Conservation (phyloP, 2,888 invertebrate genomes). For the Hololepta plana region DNA sequence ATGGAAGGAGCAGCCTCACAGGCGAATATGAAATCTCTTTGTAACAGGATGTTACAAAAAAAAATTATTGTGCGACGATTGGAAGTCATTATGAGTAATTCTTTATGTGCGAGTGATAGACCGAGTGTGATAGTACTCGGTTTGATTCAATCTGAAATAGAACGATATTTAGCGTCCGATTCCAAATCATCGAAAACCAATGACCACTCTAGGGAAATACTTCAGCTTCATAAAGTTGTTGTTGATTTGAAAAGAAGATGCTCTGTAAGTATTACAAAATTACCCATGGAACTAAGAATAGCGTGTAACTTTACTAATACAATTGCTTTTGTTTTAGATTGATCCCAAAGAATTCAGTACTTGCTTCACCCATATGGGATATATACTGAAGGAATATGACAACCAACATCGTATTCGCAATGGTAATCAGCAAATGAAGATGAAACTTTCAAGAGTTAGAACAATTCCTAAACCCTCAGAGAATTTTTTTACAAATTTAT, state of each 20-base stretch:
- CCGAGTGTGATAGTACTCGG: constrained; percentile 63
- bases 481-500: constrained; percentile 13
- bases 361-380: too few species aligned
- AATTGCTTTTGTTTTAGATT: too few species aligned
- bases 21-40: constrained; percentile 33
- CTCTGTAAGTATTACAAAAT: too few species aligned
- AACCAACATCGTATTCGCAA: too few species aligned
- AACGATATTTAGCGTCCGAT: constrained; percentile 20
- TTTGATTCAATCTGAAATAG: constrained; percentile 54
- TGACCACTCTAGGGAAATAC: constrained; percentile 26
- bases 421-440: too few species aligned
- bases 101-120: constrained; percentile 52
- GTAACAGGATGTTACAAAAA: constrained; percentile 35
- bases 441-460: constrained; percentile 1
- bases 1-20: constrained; percentile 36
- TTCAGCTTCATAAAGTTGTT: constrained; percentile 26
- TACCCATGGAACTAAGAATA: too few species aligned
- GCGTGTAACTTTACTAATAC: too few species aligned
- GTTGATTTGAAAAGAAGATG: too few species aligned
- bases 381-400: too few species aligned
- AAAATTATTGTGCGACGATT: constrained; percentile 46
- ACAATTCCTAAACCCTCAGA: constrained; percentile 11
- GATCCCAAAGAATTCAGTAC: too few species aligned
- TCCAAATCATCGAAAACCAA: constrained; percentile 14
- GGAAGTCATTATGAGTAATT: constrained; percentile 60